Evolutionary conservation across 2,888 invertebrate species (phyloP), one percentile per base, ranked within the genome.

Genomic region (Thera britannica): DNA sequence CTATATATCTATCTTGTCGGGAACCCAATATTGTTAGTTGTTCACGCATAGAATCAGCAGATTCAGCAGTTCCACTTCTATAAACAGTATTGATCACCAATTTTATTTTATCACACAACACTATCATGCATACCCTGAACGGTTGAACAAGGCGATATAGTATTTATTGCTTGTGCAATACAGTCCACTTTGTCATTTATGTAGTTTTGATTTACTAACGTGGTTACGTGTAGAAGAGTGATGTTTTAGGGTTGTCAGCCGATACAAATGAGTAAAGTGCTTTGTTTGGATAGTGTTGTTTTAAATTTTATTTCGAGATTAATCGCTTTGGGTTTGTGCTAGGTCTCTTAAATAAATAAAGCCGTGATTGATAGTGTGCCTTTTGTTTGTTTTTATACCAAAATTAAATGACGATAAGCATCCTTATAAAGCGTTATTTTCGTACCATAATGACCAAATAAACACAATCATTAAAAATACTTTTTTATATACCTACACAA

Each of bases 141-240:
- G 72, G 66, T 76, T 70, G 73, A 52, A 56, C 59, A 59, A 59
- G 63, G 51, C 9, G 55, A 62, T 57, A 54, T 63, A 3, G 57
- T 57, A 36, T 63, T 59, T 71, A 63, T 4, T 6, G 0, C 49
- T 2, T 41, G 46, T 54, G n/a, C 2, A 23, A 41, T 66, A 70
- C 58, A 60, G 67, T 63, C n/a, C 59, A 64, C 23, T 51, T 67
- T 72, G 34, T 61, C 36, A 46, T 61, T 49, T 59, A 35, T 2
- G 12, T 58, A 61, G 65, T 71, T 72, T 71, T 71, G 65, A 68
- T 70, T 73, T 65, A 62, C 46, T 72, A 75, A 78, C 71, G 58
- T 58, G 68, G 75, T 79, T 78, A 73, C 72, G 70, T 67, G 67
- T 75, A 72, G 74, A 77, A 77, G 74, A 77, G 72, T 79, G 70